These are phyloP conservation scores for Troides oblongomaculatus DNA, from an alignment of 2,888 invertebrate species.

Conservation along the genomic window DNA sequence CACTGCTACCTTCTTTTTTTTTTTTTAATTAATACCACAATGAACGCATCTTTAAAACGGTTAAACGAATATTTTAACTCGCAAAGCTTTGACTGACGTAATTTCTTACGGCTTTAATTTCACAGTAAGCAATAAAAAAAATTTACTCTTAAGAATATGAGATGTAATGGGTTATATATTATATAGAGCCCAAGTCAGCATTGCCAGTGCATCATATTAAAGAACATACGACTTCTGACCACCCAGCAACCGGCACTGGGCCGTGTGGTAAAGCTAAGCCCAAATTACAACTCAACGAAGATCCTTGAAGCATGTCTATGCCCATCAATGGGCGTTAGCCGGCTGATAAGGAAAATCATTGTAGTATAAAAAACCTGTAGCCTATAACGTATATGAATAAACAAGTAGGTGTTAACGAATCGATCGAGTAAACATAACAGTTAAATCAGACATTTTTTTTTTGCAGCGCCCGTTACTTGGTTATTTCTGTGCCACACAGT, in stretches of 20 bases:
- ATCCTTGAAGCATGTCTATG: too few species aligned
- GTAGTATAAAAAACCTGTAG: background rate
- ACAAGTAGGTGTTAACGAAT: constrained; percentile 30
- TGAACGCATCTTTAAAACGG: constrained; percentile 5
- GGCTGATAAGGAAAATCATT: too few species aligned
- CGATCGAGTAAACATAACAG: constrained; percentile 30
- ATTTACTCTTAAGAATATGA: too few species aligned
- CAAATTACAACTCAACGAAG: too few species aligned
- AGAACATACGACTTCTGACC: too few species aligned
- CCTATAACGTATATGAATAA: constrained; percentile 7
- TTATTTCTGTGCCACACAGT: constrained; percentile 50
- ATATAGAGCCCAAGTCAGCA: too few species aligned
- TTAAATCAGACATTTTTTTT: constrained; percentile 39
- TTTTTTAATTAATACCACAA: background rate
- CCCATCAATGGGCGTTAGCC: too few species aligned
- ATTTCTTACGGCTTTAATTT: background rate
- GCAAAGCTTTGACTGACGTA: background rate
- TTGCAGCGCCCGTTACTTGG: constrained; percentile 44
- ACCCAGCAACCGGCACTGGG: too few species aligned
- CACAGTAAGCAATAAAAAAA: background rate
- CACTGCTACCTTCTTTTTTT: constrained; percentile 39
- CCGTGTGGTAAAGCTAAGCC: too few species aligned
- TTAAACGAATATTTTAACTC: background rate
- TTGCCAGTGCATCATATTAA: too few species aligned
- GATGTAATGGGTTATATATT: too few species aligned